Evolutionary conservation across 1,140 invertebrate genomes (phyloP), one percentile per base, ranked within the genome.

Genomic region (Macrobrachium nipponense): DNA sequence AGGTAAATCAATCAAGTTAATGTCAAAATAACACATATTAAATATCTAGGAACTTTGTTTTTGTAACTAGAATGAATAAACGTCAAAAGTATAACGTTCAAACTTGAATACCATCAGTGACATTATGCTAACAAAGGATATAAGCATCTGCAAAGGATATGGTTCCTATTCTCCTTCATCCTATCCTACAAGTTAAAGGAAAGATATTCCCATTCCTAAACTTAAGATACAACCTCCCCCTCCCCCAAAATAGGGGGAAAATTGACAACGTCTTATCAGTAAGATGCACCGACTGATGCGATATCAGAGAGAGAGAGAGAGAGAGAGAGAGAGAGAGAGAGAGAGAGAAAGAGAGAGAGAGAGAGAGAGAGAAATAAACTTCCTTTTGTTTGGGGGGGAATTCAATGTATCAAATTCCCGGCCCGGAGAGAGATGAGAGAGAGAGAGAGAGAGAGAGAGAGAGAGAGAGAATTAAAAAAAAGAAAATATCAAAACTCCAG

Each of bases 321-420:
- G 27, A 75, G 27, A 75, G 27, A 75, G 73, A 75, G 27, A 75
- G 73, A 43, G 27, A 75, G 73, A 75, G 73, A 75, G 73, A 43
- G 44, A 75, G 73, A 75, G 73, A 75, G 73, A 75, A 36, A 75
- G 36, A 59, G 76, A 27, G 51, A 59, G 60, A 23, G 51, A n/a
- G 60, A 78, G 76, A 60, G 76, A 78, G 23, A 60, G 58, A 59
- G 14, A 78, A 60, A 78, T 20, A 60, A 58, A 60, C 15, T 59
- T 18, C 44, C 23, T 51, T 51, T 51, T 51, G 72, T 51, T 73
- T 36, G 36, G 43, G 73, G 36, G 43, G 73, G 59, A 17, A 76
- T 76, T 76, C 20, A 76, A 76, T 76, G 73, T 58, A 76, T 76
- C 73, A 76, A 76, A 76, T 58, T 59, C 20, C 73, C 44, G 73